Conservation (phyloP, 1,140 invertebrate species). For the Trichoplusia ni region DNA sequence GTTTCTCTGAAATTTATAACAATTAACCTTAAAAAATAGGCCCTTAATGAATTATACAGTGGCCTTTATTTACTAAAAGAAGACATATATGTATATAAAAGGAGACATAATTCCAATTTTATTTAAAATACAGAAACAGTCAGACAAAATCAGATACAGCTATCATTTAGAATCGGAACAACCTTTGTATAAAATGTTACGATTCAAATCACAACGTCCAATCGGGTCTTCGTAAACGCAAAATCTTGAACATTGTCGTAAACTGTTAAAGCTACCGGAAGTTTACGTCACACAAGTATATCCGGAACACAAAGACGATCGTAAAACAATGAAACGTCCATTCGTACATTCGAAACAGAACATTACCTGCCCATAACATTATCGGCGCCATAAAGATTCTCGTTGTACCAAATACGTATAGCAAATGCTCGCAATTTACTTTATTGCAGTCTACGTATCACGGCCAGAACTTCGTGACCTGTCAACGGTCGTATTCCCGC, state of each 20-base stretch:
- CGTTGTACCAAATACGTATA: conserved; percentile 63
- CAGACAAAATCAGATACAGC: too few relatives aligned
- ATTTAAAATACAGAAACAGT: neutral
- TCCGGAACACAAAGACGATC: conserved; percentile 44
- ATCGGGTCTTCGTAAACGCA: neutral
- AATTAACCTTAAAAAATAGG: too few relatives aligned
- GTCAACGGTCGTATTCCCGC: conserved; percentile 2
- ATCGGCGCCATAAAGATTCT: conserved; percentile 71
- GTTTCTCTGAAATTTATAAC: too few relatives aligned
- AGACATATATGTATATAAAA: neutral
- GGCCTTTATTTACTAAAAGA: neutral
- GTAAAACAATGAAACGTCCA: conserved; percentile 71
- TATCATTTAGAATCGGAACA: too few relatives aligned
- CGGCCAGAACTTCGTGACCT: conserved; percentile 33
- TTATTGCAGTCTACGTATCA: conserved; percentile 69
- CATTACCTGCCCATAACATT: conserved; percentile 78
- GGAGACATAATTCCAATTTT: neutral
- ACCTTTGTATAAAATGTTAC: too few relatives aligned
- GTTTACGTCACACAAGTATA: neutral
- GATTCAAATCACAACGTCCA: too few relatives aligned
- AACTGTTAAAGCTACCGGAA: neutral
- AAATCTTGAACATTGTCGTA: neutral
- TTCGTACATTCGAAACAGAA: conserved; percentile 67
- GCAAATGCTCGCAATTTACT: conserved; percentile 76
- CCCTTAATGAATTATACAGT: too few relatives aligned